Percentiles rank a stretch among this genome's conserved stretches.
phyloP scores from a whole-genome alignment of 2,113 vertebrate genomes.

The Delphinus delphis region DNA sequence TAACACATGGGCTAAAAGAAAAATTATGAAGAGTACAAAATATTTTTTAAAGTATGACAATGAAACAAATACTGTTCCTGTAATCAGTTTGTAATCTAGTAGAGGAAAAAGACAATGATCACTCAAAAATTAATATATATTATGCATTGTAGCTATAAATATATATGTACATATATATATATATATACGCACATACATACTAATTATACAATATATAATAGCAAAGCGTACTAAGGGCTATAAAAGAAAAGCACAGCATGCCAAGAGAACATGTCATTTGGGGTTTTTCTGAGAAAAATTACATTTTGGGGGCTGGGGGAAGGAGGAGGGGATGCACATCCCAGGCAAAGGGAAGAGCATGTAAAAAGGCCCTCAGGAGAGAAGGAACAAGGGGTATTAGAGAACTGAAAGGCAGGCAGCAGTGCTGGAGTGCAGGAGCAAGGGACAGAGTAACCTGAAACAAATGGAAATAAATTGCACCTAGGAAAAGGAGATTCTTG shows the following conservation, averaged over 20 bases:
- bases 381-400: too few relatives aligned
- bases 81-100: not conserved
- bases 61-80: not conserved
- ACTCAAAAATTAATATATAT: not conserved
- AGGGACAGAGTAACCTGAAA: not conserved
- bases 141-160: not conserved
- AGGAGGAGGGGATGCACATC: not conserved
- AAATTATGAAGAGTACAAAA: not conserved
- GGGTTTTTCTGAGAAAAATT: not conserved
- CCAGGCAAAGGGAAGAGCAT: not conserved
- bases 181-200: not conserved
- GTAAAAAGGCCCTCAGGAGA: not conserved
- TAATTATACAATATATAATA: not conserved
- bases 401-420: not conserved
- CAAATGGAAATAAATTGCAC: not conserved
- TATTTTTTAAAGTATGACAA: not conserved
- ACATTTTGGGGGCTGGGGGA: not conserved
- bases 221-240: not conserved
- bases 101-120: not conserved
- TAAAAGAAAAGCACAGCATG: not conserved
- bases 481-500: not conserved
- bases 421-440: not conserved
- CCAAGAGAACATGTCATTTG: not conserved
- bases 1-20: not conserved
- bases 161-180: not conserved